These are phyloP conservation scores for Pseudomyrmex pallidus DNA, from an alignment of 1,140 invertebrate species.

Conservation along the genomic window DNA sequence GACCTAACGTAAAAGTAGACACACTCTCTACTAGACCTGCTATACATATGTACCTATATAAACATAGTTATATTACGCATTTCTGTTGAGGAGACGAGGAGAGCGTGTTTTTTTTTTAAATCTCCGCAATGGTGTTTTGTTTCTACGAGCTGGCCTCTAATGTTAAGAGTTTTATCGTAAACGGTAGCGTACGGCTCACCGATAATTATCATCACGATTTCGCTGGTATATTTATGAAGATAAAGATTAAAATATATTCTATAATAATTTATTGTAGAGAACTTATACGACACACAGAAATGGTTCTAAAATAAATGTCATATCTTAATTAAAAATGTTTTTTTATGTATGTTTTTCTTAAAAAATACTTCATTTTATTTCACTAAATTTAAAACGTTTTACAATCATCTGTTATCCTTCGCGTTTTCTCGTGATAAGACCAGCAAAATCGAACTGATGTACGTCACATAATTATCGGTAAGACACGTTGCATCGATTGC, in stretches of 20 bases:
- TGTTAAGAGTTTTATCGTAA: constrained; percentile 62
- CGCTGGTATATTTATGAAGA: not conserved
- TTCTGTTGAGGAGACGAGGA: constrained; percentile 35
- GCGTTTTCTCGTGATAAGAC: not conserved
- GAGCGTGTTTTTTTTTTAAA: not conserved
- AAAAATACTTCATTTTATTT: not conserved
- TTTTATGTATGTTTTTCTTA: not conserved
- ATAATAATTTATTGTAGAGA: constrained; percentile 9
- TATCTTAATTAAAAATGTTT: constrained; percentile 16
- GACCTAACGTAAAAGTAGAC: constrained; percentile 46
- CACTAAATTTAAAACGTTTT: constrained; percentile 22
- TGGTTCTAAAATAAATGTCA: not conserved
- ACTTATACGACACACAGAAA: not conserved
- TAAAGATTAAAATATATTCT: not conserved
- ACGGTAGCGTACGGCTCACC: constrained; percentile 47
- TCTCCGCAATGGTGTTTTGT: constrained; percentile 55
- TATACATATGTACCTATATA: constrained; percentile 55
- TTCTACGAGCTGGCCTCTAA: constrained; percentile 73
- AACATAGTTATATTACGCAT: constrained; percentile 27
- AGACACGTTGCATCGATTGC: constrained; percentile 60
- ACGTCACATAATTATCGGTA: constrained; percentile 55
- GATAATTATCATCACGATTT: constrained; percentile 59
- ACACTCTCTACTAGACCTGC: constrained; percentile 43
- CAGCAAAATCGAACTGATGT: not conserved
- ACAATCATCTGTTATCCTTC: not conserved